Conservation (phyloP, 1,140 invertebrate genomes). For the Lepidurus couesii region DNA sequence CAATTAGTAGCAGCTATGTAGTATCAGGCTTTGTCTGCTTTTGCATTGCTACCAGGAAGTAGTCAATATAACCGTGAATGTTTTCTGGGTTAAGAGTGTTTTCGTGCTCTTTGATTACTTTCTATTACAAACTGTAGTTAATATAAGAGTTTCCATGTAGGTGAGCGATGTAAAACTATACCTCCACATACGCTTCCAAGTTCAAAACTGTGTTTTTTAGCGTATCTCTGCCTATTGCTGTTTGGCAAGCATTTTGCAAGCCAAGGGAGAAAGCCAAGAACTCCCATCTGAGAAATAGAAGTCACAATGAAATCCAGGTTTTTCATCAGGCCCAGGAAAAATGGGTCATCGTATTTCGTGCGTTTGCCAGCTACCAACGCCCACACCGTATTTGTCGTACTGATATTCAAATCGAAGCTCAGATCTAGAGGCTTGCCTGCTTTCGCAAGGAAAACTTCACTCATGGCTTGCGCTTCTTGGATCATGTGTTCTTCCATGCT, state of each 20-base stretch:
- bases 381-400: constrained; percentile 59
- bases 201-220: constrained; percentile 48
- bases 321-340: constrained; percentile 33
- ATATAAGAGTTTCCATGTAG: constrained; percentile 60
- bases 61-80: constrained; percentile 77
- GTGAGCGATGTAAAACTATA: constrained; percentile 51
- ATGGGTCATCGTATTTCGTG: constrained; percentile 43
- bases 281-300: neutral
- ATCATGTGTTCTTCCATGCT: constrained; percentile 15
- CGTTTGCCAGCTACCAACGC: constrained; percentile 57
- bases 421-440: constrained; percentile 18
- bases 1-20: too few species aligned
- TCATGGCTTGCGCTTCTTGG: constrained; percentile 21
- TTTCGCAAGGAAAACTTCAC: neutral
- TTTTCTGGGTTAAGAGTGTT: constrained; percentile 55
- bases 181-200: constrained; percentile 51
- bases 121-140: constrained; percentile 51
- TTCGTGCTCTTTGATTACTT: constrained; percentile 68
- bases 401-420: constrained; percentile 12
- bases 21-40: constrained; percentile 26
- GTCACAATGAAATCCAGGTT: neutral
- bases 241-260: constrained; percentile 24
- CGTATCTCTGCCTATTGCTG: constrained; percentile 50
- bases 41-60: constrained; percentile 58
- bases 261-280: constrained; percentile 25